A percentile compares a stretch with the other conserved stretches of the same genome.
Conservation (phyloP, 2,113 vertebrate species). For the Pelecanus crispus region DNA sequence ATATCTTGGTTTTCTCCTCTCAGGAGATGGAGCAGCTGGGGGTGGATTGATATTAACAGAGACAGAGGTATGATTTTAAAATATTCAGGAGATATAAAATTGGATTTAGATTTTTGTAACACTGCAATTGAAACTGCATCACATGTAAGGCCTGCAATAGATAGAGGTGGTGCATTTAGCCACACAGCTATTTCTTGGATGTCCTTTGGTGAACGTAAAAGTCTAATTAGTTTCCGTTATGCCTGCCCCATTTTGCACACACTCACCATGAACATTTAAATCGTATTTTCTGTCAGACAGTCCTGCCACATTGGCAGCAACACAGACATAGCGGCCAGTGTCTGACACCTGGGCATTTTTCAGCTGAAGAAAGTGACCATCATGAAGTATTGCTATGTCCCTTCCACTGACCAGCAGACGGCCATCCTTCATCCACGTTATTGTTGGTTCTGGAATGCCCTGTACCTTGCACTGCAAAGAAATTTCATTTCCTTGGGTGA, state of each 20-base stretch:
- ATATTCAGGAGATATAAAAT: background rate
- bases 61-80: background rate
- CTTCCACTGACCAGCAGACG: conserved; percentile 62
- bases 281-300: conserved; percentile 87
- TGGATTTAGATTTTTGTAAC: background rate
- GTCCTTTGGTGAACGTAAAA: background rate
- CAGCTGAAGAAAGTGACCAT: conserved; percentile 79
- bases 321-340: conserved; percentile 88
- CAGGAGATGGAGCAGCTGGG: fast-evolving
- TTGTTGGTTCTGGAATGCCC: conserved; percentile 80
- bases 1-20: background rate
- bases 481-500: conserved; percentile 76
- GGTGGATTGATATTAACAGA: background rate
- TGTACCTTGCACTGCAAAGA: conserved; percentile 83
- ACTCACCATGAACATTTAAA: conserved; percentile 87
- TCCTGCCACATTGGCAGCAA: conserved; percentile 88
- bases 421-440: conserved; percentile 92
- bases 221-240: background rate
- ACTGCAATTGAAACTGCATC: background rate
- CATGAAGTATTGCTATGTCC: conserved; percentile 67
- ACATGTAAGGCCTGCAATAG: background rate
- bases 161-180: background rate
- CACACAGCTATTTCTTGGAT: background rate
- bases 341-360: conserved; percentile 78
- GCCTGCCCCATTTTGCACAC: background rate